phyloP scores from a whole-genome alignment of 2,888 invertebrate genomes.

The Cataglyphis albicans region DNA sequence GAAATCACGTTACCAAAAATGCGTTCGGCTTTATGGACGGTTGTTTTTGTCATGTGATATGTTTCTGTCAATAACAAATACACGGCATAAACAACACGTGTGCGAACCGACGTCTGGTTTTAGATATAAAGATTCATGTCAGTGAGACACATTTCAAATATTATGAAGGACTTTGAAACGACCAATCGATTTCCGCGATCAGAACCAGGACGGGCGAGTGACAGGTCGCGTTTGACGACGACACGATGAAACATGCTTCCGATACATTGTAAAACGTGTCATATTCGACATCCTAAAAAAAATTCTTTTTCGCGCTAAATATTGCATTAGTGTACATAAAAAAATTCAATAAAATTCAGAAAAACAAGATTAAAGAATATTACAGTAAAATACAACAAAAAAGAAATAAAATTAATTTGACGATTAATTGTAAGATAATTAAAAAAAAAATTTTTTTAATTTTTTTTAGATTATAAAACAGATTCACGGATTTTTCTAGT shows the following conservation, averaged over 20 bases:
- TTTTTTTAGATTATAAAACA: background rate
- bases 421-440: background rate
- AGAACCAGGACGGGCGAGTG: conserved; percentile 48
- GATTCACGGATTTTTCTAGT: background rate
- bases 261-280: conserved; percentile 54
- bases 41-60: conserved; percentile 55
- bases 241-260: conserved; percentile 54
- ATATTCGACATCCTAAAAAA: conserved; percentile 39
- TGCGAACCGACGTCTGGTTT: conserved; percentile 25
- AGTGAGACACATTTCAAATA: conserved; percentile 51
- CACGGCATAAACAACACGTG: conserved; percentile 41
- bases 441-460: too few relatives aligned
- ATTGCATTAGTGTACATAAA: conserved; percentile 15
- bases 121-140: conserved; percentile 54
- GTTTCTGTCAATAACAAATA: conserved; percentile 55
- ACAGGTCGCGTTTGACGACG: conserved; percentile 54
- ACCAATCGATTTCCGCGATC: conserved; percentile 55
- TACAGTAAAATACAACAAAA: background rate
- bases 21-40: conserved; percentile 37
- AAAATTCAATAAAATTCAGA: conserved; percentile 49
- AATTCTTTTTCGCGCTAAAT: background rate
- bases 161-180: conserved; percentile 56
- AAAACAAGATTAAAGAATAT: background rate
- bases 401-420: background rate
- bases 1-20: conserved; percentile 45